Percentiles rank a stretch among this genome's conserved stretches.
These are phyloP conservation scores for Hyperoplus immaculatus DNA, from an alignment of 2,797 vertebrate species.

Conservation along the genomic window DNA sequence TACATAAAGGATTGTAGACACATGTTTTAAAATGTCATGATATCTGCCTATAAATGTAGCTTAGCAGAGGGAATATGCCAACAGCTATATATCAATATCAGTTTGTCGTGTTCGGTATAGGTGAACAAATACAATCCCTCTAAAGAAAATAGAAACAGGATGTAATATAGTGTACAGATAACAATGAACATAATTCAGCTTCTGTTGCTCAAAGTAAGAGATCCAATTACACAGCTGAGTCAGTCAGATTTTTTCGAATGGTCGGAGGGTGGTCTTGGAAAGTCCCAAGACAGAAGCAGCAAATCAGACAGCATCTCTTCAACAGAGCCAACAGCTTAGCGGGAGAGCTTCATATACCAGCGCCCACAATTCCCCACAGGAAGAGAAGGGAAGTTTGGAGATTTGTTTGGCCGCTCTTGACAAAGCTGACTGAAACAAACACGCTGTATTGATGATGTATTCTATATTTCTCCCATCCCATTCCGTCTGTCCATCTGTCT, in stretches of 20 bases:
- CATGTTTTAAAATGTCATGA: too few species aligned
- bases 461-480: constrained; percentile 47
- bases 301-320: constrained; percentile 55
- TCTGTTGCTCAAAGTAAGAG: neutral
- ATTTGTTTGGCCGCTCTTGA: constrained; percentile 45
- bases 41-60: too few species aligned
- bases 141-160: too few species aligned
- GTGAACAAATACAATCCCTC: too few species aligned
- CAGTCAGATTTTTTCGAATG: neutral
- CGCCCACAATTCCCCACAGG: constrained; percentile 49
- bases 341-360: constrained; percentile 57
- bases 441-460: constrained; percentile 52
- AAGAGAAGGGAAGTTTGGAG: constrained; percentile 31
- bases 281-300: constrained; percentile 45
- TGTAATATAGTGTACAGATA: too few species aligned
- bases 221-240: constrained; percentile 6
- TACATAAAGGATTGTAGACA: too few species aligned
- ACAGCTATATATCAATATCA: too few species aligned
- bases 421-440: constrained; percentile 47
- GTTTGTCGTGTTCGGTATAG: too few species aligned
- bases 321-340: constrained; percentile 60
- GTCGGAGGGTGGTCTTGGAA: constrained; percentile 27
- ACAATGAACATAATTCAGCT: too few species aligned
- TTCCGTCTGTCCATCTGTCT: constrained; percentile 63
- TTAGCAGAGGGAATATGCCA: too few species aligned